Percentiles rank a stretch among this genome's conserved stretches.
Evolutionary conservation across 2,797 vertebrate genomes (phyloP).

Genomic region (Buphagus erythrorhynchus): DNA sequence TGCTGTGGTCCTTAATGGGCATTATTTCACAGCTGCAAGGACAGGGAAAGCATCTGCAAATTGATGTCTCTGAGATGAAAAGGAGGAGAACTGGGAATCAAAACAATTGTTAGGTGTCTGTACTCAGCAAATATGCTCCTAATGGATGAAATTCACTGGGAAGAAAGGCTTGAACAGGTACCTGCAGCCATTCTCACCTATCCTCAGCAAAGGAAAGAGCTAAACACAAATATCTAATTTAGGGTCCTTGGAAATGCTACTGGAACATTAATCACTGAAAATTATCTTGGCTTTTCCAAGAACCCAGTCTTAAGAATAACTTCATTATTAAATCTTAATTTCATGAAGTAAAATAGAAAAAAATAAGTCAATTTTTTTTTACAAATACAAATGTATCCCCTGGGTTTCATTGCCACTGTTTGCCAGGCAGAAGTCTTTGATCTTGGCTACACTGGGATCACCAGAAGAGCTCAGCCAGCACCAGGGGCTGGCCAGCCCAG

Average conservation of each 20-base stretch:
- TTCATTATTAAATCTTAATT: background rate
- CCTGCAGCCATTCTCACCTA: background rate
- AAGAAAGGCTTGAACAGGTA: background rate
- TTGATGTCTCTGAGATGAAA: background rate
- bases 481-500: background rate
- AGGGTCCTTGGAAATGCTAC: background rate
- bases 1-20: conserved; percentile 22
- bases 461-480: background rate
- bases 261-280: background rate
- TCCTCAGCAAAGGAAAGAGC: background rate
- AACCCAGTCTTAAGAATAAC: background rate
- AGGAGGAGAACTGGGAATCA: background rate
- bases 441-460: background rate
- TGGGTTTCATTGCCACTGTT: background rate
- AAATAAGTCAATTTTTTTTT: accelerated
- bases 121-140: background rate
- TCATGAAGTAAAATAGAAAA: background rate
- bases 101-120: background rate
- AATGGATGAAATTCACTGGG: background rate
- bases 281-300: background rate
- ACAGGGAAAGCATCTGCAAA: conserved; percentile 32
- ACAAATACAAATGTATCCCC: background rate
- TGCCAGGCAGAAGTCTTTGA: background rate
- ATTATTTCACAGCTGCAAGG: conserved; percentile 19
- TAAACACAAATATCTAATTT: background rate